A percentile compares a stretch with the other conserved stretches of the same genome.
phyloP scores from a whole-genome alignment of 2,113 vertebrate genomes.

The Acrocephalus kingi region DNA sequence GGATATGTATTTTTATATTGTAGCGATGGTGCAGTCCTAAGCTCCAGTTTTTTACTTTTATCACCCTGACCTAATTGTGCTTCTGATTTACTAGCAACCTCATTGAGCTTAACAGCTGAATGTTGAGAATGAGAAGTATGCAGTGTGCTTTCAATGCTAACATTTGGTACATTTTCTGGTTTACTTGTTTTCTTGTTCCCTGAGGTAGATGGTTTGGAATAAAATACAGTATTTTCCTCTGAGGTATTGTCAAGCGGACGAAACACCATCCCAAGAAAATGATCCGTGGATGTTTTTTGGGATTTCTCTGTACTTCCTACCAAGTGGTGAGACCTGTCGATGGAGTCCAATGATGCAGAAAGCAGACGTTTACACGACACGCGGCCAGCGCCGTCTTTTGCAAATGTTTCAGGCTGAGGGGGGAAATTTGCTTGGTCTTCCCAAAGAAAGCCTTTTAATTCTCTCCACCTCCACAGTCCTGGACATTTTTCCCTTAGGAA shows the following conservation, averaged over 20 bases:
- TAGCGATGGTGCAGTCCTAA: not conserved
- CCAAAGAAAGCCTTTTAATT: slow-evolving; percentile 72
- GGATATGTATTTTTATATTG: slow-evolving; percentile 42
- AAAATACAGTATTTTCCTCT: slow-evolving; percentile 65
- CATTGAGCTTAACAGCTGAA: slow-evolving; percentile 33
- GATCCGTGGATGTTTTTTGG: slow-evolving; percentile 10
- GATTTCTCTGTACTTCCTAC: slow-evolving; percentile 34
- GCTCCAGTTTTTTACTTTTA: slow-evolving; percentile 38
- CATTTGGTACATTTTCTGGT: slow-evolving; percentile 35
- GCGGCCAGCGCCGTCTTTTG: slow-evolving; percentile 8
- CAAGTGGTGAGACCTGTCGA: not conserved
- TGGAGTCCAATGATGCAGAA: slow-evolving; percentile 27
- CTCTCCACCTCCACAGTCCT: slow-evolving; percentile 70
- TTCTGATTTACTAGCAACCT: slow-evolving; percentile 59
- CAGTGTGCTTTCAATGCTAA: slow-evolving; percentile 22
- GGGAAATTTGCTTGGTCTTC: slow-evolving; percentile 55
- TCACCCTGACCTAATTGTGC: slow-evolving; percentile 66
- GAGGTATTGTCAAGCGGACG: slow-evolving; percentile 56
- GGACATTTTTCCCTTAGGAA: slow-evolving; percentile 66
- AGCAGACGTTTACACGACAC: slow-evolving; percentile 31
- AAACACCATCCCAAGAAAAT: slow-evolving; percentile 55
- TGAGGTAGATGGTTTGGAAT: slow-evolving; percentile 80
- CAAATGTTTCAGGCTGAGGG: slow-evolving; percentile 27
- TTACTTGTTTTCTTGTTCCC: slow-evolving; percentile 60
- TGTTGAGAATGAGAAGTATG: slow-evolving; percentile 1